A percentile compares a stretch with the other conserved stretches of the same genome.
Conservation (phyloP, 1,140 invertebrate genomes). For the Helicorthomorpha holstii region DNA sequence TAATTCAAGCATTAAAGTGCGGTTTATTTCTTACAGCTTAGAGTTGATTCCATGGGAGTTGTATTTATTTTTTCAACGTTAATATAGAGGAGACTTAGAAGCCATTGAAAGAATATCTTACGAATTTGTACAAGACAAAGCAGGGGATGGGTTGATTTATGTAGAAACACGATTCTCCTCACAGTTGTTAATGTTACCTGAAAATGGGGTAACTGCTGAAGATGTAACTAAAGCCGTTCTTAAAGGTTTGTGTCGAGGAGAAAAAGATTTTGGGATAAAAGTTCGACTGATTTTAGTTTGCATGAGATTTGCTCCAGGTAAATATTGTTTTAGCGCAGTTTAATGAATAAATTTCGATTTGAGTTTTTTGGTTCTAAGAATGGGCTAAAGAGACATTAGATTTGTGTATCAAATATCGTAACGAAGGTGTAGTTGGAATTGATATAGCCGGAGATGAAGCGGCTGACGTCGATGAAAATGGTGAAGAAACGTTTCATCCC, state of each 20-base stretch:
- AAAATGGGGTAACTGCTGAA: constrained; percentile 15
- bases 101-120: constrained; percentile 39
- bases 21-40: constrained; percentile 5
- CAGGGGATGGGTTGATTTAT: constrained; percentile 32
- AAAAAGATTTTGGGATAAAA: constrained; percentile 31
- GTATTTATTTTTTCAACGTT: background rate
- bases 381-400: constrained; percentile 31
- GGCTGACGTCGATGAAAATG: constrained; percentile 9
- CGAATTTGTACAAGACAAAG: constrained; percentile 40
- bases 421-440: constrained; percentile 39
- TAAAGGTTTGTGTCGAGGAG: constrained; percentile 29
- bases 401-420: constrained; percentile 30
- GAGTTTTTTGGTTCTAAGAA: constrained; percentile 14
- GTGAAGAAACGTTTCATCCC: constrained; percentile 25
- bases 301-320: constrained; percentile 26
- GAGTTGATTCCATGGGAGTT: background rate
- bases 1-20: constrained; percentile 27
- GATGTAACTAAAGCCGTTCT: constrained; percentile 31
- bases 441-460: constrained; percentile 29
- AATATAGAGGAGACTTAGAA: constrained; percentile 30
- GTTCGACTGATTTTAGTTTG: constrained; percentile 33
- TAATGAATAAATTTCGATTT: too few species aligned
- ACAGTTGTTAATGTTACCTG: constrained; percentile 24
- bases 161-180: constrained; percentile 39
- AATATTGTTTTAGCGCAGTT: too few species aligned